Percentiles rank a stretch among this genome's conserved stretches.
These are phyloP conservation scores for Minunthozetes semirufus DNA, from an alignment of 2,888 invertebrate species.

Conservation along the genomic window DNA sequence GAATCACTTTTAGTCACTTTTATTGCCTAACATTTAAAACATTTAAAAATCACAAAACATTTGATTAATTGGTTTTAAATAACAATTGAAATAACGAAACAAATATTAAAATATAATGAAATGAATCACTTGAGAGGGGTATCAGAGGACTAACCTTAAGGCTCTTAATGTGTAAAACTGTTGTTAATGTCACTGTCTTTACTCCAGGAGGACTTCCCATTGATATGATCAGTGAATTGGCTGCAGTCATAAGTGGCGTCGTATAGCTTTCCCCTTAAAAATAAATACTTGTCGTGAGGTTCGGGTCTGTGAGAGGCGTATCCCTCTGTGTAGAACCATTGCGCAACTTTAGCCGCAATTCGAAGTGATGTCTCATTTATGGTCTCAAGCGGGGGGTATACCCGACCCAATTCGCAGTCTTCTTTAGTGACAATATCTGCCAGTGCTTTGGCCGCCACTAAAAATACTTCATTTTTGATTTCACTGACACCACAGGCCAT, in stretches of 20 bases:
- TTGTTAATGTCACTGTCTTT: neutral
- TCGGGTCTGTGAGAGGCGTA: constrained; percentile 54
- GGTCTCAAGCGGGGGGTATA: constrained; percentile 80
- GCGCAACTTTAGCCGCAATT: constrained; percentile 73
- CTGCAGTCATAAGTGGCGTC: constrained; percentile 50
- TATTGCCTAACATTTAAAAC: neutral
- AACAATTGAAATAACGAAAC: neutral
- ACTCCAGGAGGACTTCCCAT: constrained; percentile 28
- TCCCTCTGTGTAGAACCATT: constrained; percentile 67
- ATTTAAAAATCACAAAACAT: neutral
- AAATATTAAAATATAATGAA: neutral
- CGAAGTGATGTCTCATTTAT: constrained; percentile 78
- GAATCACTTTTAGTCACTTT: too few relatives aligned
- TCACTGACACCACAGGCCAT: constrained; percentile 78
- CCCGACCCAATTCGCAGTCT: constrained; percentile 72
- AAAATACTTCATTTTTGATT: constrained; percentile 86
- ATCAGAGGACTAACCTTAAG: neutral
- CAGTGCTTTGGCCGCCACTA: constrained; percentile 84
- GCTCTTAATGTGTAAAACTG: constrained; percentile 6
- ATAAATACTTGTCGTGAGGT: constrained; percentile 53
- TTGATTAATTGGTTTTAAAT: neutral
- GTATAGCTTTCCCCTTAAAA: constrained; percentile 51
- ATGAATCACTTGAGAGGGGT: neutral
- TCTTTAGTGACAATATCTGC: constrained; percentile 71
- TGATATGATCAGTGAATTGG: constrained; percentile 30